Conservation (phyloP, 2,797 vertebrate genomes). For the Halcyon badia region DNA sequence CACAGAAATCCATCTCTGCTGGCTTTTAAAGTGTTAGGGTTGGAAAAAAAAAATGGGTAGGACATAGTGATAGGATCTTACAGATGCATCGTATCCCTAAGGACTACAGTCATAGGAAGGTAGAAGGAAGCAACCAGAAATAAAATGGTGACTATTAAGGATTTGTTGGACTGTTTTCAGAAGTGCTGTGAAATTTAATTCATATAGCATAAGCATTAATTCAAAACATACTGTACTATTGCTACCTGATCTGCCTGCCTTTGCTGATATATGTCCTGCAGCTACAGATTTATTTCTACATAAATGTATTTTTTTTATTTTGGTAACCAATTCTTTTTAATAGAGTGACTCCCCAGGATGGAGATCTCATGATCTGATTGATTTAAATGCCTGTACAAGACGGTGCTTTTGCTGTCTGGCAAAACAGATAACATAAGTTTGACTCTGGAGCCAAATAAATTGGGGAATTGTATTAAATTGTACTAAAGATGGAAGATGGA, state of each 20-base stretch:
- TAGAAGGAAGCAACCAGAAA: background rate
- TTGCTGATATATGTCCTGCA: background rate
- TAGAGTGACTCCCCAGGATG: background rate
- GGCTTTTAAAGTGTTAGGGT: background rate
- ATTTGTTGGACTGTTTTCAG: background rate
- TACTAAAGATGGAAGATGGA: slow-evolving; percentile 19
- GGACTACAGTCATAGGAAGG: background rate
- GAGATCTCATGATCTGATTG: slow-evolving; percentile 26
- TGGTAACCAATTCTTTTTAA: slow-evolving; percentile 29
- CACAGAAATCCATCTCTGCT: background rate
- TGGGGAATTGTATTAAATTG: slow-evolving; percentile 25
- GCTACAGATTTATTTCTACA: slow-evolving; percentile 24
- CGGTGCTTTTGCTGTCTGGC: slow-evolving; percentile 17
- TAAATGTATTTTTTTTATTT: slow-evolving; percentile 10
- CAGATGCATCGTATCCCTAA: background rate
- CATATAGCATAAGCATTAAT: background rate
- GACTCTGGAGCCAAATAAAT: slow-evolving; percentile 45
- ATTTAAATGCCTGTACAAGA: slow-evolving; percentile 31
- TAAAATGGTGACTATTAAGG: background rate
- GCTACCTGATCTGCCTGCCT: background rate
- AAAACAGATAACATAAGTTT: slow-evolving; percentile 45
- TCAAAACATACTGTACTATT: background rate
- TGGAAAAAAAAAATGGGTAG: background rate
- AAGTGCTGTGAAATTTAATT: background rate
- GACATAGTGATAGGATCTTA: background rate